Conservation (phyloP, 2,113 vertebrate genomes). For the Australoheros scitulus region DNA sequence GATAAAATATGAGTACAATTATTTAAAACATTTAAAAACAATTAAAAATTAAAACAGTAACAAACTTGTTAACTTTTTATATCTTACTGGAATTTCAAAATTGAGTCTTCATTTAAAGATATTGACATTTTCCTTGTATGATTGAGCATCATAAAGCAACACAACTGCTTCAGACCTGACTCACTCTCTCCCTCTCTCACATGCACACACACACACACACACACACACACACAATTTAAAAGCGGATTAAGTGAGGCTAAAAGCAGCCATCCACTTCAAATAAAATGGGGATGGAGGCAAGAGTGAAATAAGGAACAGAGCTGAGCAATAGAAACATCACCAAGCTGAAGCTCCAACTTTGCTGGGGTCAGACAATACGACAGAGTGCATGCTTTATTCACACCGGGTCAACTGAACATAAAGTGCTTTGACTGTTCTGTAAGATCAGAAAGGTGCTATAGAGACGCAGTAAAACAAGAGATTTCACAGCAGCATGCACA, state of each 20-base stretch:
- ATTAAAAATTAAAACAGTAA: neutral
- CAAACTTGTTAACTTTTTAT: neutral
- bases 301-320: neutral
- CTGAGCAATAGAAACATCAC: slow-evolving; percentile 23
- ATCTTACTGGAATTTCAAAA: neutral
- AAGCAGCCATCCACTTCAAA: slow-evolving; percentile 47
- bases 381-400: slow-evolving; percentile 1
- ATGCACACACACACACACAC: neutral
- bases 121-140: neutral
- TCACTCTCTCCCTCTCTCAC: neutral
- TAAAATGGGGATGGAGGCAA: neutral
- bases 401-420: neutral
- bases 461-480: neutral
- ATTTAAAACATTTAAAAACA: neutral
- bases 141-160: neutral
- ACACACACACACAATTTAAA: slow-evolving; percentile 5
- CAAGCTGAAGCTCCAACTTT: neutral
- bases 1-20: slow-evolving; percentile 11
- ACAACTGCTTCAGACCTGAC: neutral
- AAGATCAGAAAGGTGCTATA: neutral
- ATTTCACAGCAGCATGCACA: slow-evolving; percentile 4
- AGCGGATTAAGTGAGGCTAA: slow-evolving; percentile 42
- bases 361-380: neutral
- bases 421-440: neutral
- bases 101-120: neutral